A percentile compares a stretch with the other conserved stretches of the same genome.
Evolutionary conservation across 2,888 invertebrate genomes (phyloP).

Genomic region (Arctia plantaginis): DNA sequence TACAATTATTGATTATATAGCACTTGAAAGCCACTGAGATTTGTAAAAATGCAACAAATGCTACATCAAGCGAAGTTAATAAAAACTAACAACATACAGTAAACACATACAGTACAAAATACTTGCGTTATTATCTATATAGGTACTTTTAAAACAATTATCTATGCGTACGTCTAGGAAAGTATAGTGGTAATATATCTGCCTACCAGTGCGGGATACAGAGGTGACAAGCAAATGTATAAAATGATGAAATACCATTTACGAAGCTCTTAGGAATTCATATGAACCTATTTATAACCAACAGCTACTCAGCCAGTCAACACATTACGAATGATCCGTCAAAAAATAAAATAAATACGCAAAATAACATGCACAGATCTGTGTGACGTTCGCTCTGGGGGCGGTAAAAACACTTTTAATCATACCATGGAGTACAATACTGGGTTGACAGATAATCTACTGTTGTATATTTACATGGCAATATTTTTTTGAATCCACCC

Average conservation of each 20-base stretch:
- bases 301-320: conserved; percentile 8
- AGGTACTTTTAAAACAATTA: too few relatives aligned
- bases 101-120: too few relatives aligned
- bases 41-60: too few relatives aligned
- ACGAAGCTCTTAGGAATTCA: neutral
- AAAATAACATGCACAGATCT: conserved; percentile 8
- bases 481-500: neutral
- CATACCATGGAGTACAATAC: conserved; percentile 35
- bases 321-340: conserved; percentile 29
- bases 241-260: neutral
- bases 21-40: too few relatives aligned
- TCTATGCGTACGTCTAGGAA: neutral
- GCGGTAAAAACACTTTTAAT: conserved; percentile 44
- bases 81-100: too few relatives aligned
- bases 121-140: too few relatives aligned
- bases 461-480: neutral
- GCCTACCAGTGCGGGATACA: neutral
- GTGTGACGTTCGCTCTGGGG: conserved; percentile 33
- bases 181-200: neutral
- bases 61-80: too few relatives aligned
- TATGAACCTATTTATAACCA: neutral
- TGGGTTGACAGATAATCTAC: conserved; percentile 4
- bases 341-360: conserved; percentile 2
- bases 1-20: too few relatives aligned
- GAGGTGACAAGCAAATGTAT: neutral